Percentiles rank a stretch among this genome's conserved stretches.
These are phyloP conservation scores for Drosophila sechellia DNA, from an alignment of 1,140 invertebrate species.

Conservation along the genomic window DNA sequence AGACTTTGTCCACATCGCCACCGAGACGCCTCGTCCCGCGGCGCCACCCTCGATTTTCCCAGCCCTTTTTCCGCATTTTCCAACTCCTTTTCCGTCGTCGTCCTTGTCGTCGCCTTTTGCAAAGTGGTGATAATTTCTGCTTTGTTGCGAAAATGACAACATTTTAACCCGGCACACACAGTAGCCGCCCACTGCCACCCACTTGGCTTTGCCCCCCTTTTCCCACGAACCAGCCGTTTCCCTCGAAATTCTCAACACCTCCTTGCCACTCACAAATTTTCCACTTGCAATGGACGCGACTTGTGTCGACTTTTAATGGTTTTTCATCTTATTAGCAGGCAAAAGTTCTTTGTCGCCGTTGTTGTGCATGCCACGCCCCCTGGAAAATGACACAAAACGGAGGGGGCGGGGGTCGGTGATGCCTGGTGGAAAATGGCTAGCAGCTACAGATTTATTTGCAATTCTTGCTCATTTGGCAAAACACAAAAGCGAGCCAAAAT, in stretches of 20 bases:
- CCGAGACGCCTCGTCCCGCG: not conserved
- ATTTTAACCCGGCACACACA: conserved; percentile 66
- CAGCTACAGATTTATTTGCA: conserved; percentile 83
- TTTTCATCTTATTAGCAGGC: conserved; percentile 82
- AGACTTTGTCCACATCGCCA: conserved; percentile 41
- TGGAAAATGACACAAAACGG: not conserved
- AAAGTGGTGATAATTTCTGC: conserved; percentile 84
- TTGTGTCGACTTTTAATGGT: conserved; percentile 78
- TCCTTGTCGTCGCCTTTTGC: conserved; percentile 69
- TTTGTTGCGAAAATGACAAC: conserved; percentile 82
- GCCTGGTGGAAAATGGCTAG: conserved; percentile 57
- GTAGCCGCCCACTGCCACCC: not conserved
- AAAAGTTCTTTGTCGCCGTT: conserved; percentile 79
- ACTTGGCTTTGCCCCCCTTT: conserved; percentile 1
- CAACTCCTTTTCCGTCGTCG: conserved; percentile 40
- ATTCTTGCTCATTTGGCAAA: conserved; percentile 76
- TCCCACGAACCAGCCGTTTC: too few relatives aligned
- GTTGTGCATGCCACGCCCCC: conserved; percentile 31
- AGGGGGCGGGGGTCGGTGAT: not conserved
- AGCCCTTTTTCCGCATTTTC: conserved; percentile 28
- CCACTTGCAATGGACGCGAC: conserved; percentile 70
- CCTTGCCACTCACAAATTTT: not conserved
- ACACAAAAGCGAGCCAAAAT: conserved; percentile 29
- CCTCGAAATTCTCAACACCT: not conserved
- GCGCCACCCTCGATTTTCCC: not conserved